Evolutionary conservation across 1,140 invertebrate species (phyloP).

Genomic region (Nasonia longicornis): DNA sequence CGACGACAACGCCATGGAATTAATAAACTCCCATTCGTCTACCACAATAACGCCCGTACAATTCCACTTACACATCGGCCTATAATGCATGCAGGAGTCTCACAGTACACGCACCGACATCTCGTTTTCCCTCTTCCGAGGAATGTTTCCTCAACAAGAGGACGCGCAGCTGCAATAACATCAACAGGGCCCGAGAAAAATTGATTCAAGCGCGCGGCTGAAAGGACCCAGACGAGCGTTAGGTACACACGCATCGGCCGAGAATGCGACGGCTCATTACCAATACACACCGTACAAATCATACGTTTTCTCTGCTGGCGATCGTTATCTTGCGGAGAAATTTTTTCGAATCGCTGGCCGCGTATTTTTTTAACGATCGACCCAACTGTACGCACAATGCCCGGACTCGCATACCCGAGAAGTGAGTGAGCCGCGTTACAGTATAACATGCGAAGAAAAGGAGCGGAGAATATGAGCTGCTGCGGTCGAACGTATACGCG

Average conservation of each 20-base stretch:
- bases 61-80: background rate
- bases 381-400: slow-evolving; percentile 46
- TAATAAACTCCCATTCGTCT: background rate
- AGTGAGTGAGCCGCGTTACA: background rate
- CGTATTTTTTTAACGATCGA: slow-evolving; percentile 45
- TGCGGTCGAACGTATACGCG: background rate
- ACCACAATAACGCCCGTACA: background rate
- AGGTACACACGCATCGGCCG: slow-evolving; percentile 16
- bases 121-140: background rate
- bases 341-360: slow-evolving; percentile 46
- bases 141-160: background rate
- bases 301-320: background rate
- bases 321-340: slow-evolving; percentile 32
- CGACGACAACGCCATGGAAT: background rate
- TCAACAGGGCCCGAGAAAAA: background rate
- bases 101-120: too few species aligned
- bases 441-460: background rate
- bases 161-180: slow-evolving; percentile 2
- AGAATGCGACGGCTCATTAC: slow-evolving; percentile 18
- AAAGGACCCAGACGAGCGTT: background rate
- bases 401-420: slow-evolving; percentile 2
- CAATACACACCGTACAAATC: slow-evolving; percentile 17
- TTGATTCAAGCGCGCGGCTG: background rate
- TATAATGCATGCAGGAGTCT: background rate
- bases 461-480: background rate